These are phyloP conservation scores for Aelia acuminata DNA, from an alignment of 2,888 invertebrate species.

Conservation along the genomic window DNA sequence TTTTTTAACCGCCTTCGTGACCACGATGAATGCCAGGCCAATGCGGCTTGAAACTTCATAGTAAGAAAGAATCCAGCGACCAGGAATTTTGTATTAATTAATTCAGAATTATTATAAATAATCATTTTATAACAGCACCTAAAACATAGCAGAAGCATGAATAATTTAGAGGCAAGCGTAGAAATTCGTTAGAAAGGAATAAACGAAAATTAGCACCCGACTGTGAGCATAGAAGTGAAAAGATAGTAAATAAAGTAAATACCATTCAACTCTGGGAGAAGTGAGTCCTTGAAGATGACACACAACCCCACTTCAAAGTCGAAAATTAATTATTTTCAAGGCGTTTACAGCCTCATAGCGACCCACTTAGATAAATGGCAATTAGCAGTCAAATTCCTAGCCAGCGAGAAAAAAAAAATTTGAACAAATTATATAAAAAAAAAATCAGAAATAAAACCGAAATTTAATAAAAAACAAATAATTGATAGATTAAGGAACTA, in stretches of 20 bases:
- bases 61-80: too few relatives aligned
- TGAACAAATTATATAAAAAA: not conserved
- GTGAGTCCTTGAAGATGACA: not conserved
- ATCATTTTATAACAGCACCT: too few relatives aligned
- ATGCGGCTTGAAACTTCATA: too few relatives aligned
- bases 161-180: not conserved
- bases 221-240: not conserved
- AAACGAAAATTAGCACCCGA: not conserved
- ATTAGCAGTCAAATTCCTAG: not conserved
- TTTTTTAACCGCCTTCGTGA: too few relatives aligned
- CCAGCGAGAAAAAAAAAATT: not conserved
- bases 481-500: not conserved
- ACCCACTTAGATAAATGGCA: conserved; percentile 40
- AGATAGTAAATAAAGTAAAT: not conserved
- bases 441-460: not conserved
- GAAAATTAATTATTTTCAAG: conserved; percentile 39
- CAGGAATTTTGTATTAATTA: not conserved
- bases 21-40: too few relatives aligned
- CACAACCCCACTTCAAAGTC: conserved; percentile 27
- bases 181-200: not conserved
- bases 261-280: not conserved
- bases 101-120: not conserved
- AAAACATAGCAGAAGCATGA: not conserved
- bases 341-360: not conserved
- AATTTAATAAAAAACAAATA: not conserved